These are phyloP conservation scores for Chloromyia formosa DNA, from an alignment of 2,888 invertebrate species.

Conservation along the genomic window DNA sequence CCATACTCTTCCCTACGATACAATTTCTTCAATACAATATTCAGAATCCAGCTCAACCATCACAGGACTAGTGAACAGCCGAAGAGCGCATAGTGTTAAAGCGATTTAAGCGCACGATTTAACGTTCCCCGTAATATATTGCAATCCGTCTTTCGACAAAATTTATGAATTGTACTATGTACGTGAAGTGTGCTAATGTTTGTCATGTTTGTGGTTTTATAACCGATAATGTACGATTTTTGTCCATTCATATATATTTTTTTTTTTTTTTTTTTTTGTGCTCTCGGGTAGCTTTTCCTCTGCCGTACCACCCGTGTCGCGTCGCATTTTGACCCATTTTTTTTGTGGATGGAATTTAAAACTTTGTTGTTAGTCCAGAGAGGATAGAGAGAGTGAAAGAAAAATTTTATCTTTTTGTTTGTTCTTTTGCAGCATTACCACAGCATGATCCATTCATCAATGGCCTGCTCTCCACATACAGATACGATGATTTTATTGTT, in stretches of 20 bases:
- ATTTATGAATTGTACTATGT: constrained; percentile 14
- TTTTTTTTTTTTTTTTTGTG: too few relatives aligned
- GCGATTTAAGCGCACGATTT: background rate
- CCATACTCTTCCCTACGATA: too few relatives aligned
- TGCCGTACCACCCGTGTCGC: too few relatives aligned
- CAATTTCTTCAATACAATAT: too few relatives aligned
- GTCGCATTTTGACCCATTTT: too few relatives aligned
- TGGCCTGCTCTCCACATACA: constrained; percentile 61
- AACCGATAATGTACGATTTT: constrained; percentile 40
- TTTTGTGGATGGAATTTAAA: too few relatives aligned
- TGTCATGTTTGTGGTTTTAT: constrained; percentile 29
- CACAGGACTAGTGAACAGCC: too few relatives aligned
- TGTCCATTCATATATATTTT: background rate
- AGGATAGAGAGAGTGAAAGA: too few relatives aligned
- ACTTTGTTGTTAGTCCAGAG: too few relatives aligned
- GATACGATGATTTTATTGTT: constrained; percentile 62
- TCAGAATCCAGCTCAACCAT: too few relatives aligned
- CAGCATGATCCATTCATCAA: constrained; percentile 63
- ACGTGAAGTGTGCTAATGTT: constrained; percentile 13
- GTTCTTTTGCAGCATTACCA: constrained; percentile 58
- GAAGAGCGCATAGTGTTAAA: too few relatives aligned
- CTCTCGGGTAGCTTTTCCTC: constrained; percentile 2
- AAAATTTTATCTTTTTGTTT: background rate
- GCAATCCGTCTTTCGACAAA: constrained; percentile 4
- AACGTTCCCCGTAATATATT: background rate